Evolutionary conservation across 2,888 invertebrate species (phyloP).

Genomic region (Subacronicta megacephala): DNA sequence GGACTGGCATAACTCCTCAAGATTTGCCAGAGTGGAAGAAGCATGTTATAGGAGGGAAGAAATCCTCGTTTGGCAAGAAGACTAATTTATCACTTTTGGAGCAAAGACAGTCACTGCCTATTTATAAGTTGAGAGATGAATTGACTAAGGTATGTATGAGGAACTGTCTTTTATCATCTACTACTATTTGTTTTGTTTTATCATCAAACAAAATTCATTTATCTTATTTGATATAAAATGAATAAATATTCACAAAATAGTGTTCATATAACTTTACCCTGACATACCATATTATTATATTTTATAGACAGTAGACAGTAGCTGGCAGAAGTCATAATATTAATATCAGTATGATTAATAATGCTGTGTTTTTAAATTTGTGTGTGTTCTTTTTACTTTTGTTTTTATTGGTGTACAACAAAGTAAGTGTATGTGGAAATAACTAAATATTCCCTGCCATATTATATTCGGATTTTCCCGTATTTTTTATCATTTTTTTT

Average conservation of each 20-base stretch:
- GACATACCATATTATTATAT: too few species aligned
- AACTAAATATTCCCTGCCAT: too few species aligned
- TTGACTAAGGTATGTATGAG: conserved; percentile 93
- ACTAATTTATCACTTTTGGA: conserved; percentile 98
- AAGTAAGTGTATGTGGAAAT: too few species aligned
- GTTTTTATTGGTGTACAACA: too few species aligned
- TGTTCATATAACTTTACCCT: not conserved
- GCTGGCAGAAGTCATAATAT: too few species aligned
- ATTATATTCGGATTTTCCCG: too few species aligned
- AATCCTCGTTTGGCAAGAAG: conserved; percentile 99
- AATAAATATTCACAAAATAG: not conserved
- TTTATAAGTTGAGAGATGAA: conserved; percentile 98
- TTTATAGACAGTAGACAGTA: too few species aligned
- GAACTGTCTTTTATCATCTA: not conserved
- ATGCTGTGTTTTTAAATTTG: too few species aligned
- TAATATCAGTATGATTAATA: too few species aligned
- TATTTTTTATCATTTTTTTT: too few species aligned
- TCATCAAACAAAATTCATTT: not conserved
- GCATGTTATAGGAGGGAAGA: conserved; percentile 99
- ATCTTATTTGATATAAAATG: not conserved
- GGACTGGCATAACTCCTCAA: conserved; percentile 94
- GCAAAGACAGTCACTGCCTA: conserved; percentile 98
- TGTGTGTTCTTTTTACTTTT: too few species aligned
- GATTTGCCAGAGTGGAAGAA: conserved; percentile 99
- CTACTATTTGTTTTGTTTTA: not conserved